Evolutionary conservation across 2,888 invertebrate genomes (phyloP).

Genomic region (Cheilosia variabilis): DNA sequence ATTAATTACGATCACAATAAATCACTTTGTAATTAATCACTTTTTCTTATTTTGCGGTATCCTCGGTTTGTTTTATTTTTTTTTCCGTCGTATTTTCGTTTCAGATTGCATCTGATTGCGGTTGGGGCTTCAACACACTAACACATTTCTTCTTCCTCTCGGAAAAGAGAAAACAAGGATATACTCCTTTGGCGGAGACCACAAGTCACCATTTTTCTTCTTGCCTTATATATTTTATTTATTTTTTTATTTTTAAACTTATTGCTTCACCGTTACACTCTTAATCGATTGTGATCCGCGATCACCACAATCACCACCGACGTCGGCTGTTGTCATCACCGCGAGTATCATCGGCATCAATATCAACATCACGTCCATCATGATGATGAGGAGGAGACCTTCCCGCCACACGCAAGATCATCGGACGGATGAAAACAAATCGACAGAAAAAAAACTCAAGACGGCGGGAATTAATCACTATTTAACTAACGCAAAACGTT

Average conservation of each 20-base stretch:
- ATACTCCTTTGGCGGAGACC: conserved; percentile 56
- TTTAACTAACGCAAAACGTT: conserved; percentile 39
- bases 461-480: conserved; percentile 48
- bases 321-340: conserved; percentile 54
- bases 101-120: conserved; percentile 50
- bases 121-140: conserved; percentile 51
- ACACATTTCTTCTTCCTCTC: conserved; percentile 40
- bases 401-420: conserved; percentile 50
- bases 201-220: conserved; percentile 57
- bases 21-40: conserved; percentile 76
- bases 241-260: conserved; percentile 17
- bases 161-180: conserved; percentile 64
- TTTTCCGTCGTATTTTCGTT: not conserved
- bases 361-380: conserved; percentile 56
- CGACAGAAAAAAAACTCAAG: conserved; percentile 19
- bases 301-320: conserved; percentile 59
- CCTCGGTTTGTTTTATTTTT: conserved; percentile 19
- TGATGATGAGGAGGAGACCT: conserved; percentile 32
- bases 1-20: conserved; percentile 76
- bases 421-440: conserved; percentile 25
- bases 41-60: conserved; percentile 63
- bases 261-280: conserved; percentile 66
- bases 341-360: conserved; percentile 37
- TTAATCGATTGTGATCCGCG: conserved; percentile 69
- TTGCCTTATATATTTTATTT: conserved; percentile 3